Evolutionary conservation across 2,888 invertebrate genomes (phyloP).

Genomic region (Phyto melanocephala): DNA sequence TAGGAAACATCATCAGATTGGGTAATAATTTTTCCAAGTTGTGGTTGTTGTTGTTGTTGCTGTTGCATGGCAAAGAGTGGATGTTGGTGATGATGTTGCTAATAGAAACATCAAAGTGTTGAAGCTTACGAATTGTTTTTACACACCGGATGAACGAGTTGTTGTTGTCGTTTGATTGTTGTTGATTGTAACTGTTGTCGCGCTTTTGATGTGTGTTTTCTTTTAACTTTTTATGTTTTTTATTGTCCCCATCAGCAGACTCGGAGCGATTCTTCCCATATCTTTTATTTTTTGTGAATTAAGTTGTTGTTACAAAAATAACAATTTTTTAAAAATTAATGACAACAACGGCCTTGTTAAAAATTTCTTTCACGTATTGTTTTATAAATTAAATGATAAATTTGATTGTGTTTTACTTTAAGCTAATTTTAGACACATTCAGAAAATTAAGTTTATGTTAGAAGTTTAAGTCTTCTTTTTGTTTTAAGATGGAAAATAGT

Average conservation of each 20-base stretch:
- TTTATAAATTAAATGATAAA: too few relatives aligned
- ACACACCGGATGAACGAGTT: constrained; percentile 73
- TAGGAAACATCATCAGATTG: constrained; percentile 69
- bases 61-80: not conserved
- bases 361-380: too few relatives aligned
- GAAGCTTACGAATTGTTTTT: constrained; percentile 75
- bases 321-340: not conserved
- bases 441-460: too few relatives aligned
- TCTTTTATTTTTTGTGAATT: not conserved
- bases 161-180: constrained; percentile 29
- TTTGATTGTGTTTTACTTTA: too few relatives aligned
- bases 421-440: too few relatives aligned
- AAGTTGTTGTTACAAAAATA: not conserved
- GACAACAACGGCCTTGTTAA: constrained; percentile 25
- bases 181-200: constrained; percentile 26
- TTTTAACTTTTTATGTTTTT: not conserved
- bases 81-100: constrained; percentile 49
- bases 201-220: constrained; percentile 47
- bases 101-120: constrained; percentile 74
- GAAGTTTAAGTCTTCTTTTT: too few relatives aligned
- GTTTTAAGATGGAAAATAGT: too few relatives aligned
- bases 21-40: constrained; percentile 42
- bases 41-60: not conserved
- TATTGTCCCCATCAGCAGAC: not conserved
- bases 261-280: not conserved